phyloP scores from a whole-genome alignment of 2,888 invertebrate species.

The Nomada flava region DNA sequence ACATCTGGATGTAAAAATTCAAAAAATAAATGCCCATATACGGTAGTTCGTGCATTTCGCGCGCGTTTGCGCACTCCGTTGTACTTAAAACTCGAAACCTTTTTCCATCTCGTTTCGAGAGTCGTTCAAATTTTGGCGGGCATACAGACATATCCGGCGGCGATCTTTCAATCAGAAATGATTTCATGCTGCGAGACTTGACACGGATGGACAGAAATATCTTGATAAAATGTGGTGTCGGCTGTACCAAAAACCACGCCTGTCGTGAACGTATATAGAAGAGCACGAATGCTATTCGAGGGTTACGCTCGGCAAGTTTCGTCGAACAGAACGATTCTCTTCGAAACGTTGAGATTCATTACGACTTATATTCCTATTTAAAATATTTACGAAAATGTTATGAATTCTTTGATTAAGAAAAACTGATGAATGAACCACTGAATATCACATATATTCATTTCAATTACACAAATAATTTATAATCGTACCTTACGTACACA shows the following conservation, averaged over 20 bases:
- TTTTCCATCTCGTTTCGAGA: constrained; percentile 36
- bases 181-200: constrained; percentile 3
- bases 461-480: neutral
- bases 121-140: constrained; percentile 63
- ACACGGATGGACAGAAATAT: constrained; percentile 39
- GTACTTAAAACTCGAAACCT: constrained; percentile 22
- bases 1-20: constrained; percentile 3
- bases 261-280: constrained; percentile 47
- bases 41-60: constrained; percentile 56
- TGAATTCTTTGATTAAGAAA: neutral
- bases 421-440: constrained; percentile 3
- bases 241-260: constrained; percentile 59
- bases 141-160: constrained; percentile 34
- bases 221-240: constrained; percentile 58
- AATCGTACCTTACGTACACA: neutral
- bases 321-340: constrained; percentile 44
- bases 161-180: constrained; percentile 27
- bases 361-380: neutral
- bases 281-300: constrained; percentile 52
- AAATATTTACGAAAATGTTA: neutral
- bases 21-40: constrained; percentile 54
- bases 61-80: constrained; percentile 55
- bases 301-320: constrained; percentile 61
- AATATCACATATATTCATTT: neutral
- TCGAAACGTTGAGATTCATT: constrained; percentile 18